phyloP scores from a whole-genome alignment of 37 sponge, comb jelly and placozoan genomes.

The Mnemiopsis leidyi region DNA sequence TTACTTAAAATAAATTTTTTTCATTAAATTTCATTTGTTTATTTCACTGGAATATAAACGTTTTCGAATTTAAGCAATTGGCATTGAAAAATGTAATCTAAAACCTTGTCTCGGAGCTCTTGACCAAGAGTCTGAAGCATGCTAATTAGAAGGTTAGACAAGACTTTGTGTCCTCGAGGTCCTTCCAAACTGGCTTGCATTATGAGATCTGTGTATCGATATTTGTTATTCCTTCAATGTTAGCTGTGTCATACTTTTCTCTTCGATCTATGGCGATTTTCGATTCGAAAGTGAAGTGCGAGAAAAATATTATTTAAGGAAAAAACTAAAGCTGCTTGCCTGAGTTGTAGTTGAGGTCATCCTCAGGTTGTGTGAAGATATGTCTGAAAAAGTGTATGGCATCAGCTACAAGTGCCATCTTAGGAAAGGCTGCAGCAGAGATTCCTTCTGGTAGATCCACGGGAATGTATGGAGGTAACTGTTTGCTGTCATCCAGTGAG shows the following conservation, averaged over 20 bases:
- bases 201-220: slow-evolving; percentile 61
- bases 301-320: too few relatives aligned
- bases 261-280: too few relatives aligned
- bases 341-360: slow-evolving; percentile 13
- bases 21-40: too few relatives aligned
- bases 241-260: too few relatives aligned
- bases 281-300: too few relatives aligned
- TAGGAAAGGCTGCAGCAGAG: slow-evolving; percentile 18
- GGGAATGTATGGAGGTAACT: slow-evolving; percentile 52
- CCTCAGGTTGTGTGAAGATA: slow-evolving; percentile 43
- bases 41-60: too few relatives aligned
- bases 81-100: too few relatives aligned
- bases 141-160: slow-evolving; percentile 31
- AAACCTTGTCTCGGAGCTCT: neutral
- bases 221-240: too few relatives aligned
- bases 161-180: neutral
- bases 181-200: slow-evolving; percentile 52
- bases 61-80: too few relatives aligned
- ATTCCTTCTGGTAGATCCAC: slow-evolving; percentile 33
- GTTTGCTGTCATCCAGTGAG: slow-evolving; percentile 41
- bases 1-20: too few relatives aligned
- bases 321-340: neutral
- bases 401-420: slow-evolving; percentile 1
- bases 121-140: slow-evolving; percentile 47
- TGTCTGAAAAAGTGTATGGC: slow-evolving; percentile 37